A percentile compares a stretch with the other conserved stretches of the same genome.
phyloP scores from a whole-genome alignment of 1,140 invertebrate species.

The Eupeodes corollae region DNA sequence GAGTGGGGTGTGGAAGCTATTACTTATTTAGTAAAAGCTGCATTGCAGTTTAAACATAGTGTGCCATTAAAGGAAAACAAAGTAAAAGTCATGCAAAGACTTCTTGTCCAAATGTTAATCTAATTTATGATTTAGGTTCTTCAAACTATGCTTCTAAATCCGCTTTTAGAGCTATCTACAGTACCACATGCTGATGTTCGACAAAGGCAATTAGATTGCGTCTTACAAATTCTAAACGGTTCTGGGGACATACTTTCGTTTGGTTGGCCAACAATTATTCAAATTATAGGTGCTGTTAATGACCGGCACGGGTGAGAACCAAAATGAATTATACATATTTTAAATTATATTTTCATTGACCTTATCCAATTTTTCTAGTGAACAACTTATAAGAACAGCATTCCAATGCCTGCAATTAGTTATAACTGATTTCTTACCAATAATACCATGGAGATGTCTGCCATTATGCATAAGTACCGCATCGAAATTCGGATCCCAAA shows the following conservation, averaged over 20 bases:
- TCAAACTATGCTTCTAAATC: slow-evolving; percentile 74
- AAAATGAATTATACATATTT: not conserved
- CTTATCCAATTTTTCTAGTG: slow-evolving; percentile 52
- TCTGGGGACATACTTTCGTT: slow-evolving; percentile 82
- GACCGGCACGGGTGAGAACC: slow-evolving; percentile 72
- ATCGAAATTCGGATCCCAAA: slow-evolving; percentile 91
- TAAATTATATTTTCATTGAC: slow-evolving; percentile 4
- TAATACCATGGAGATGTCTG: slow-evolving; percentile 78
- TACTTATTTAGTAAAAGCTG: slow-evolving; percentile 86
- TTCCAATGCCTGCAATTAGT: slow-evolving; percentile 95
- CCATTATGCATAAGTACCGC: slow-evolving; percentile 87
- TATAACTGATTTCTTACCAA: slow-evolving; percentile 88
- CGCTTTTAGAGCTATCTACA: slow-evolving; percentile 78
- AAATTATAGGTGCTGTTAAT: slow-evolving; percentile 87
- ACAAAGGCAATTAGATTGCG: slow-evolving; percentile 89
- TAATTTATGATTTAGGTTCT: slow-evolving; percentile 49
- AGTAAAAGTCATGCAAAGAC: slow-evolving; percentile 38
- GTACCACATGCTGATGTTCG: slow-evolving; percentile 87
- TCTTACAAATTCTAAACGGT: slow-evolving; percentile 83
- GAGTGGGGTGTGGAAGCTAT: slow-evolving; percentile 97
- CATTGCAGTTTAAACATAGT: slow-evolving; percentile 77
- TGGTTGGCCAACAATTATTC: slow-evolving; percentile 89
- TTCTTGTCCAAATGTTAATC: not conserved
- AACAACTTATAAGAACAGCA: slow-evolving; percentile 81
- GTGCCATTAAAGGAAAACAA: slow-evolving; percentile 76